A percentile compares a stretch with the other conserved stretches of the same genome.
These are phyloP conservation scores for Acheta domesticus DNA, from an alignment of 2,888 invertebrate species.

Conservation along the genomic window DNA sequence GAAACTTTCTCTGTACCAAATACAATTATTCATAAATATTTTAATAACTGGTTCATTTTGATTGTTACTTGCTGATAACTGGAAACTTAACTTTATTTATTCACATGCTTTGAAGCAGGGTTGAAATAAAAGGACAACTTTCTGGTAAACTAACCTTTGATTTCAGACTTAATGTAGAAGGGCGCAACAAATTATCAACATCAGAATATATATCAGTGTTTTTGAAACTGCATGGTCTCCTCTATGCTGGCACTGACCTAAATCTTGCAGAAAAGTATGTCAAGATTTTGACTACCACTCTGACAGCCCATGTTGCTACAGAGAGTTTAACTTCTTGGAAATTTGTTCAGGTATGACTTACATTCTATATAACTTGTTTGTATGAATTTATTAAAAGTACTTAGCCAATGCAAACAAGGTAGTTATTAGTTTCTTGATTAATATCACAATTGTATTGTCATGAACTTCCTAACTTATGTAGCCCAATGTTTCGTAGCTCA, in stretches of 20 bases:
- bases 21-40: no score
- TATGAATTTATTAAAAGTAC: neutral
- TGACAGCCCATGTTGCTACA: slow-evolving; percentile 73
- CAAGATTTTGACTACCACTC: slow-evolving; percentile 63
- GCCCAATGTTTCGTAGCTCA: no score
- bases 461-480: no score
- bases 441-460: neutral
- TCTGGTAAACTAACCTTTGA: neutral
- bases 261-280: slow-evolving; percentile 61
- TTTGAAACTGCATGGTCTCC: slow-evolving; percentile 60
- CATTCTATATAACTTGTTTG: neutral
- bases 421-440: neutral
- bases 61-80: no score
- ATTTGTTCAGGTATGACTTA: slow-evolving; percentile 58
- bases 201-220: slow-evolving; percentile 59
- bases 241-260: slow-evolving; percentile 54
- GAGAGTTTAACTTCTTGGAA: slow-evolving; percentile 73
- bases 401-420: slow-evolving; percentile 5
- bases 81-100: no score
- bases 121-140: no score
- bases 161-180: slow-evolving; percentile 49
- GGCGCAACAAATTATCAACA: slow-evolving; percentile 58
- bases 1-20: neutral
- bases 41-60: no score
- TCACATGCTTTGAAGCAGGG: no score